Base-by-base conservation (phyloP, 2,797 vertebrate species). In the Brotula barbata region DNA sequence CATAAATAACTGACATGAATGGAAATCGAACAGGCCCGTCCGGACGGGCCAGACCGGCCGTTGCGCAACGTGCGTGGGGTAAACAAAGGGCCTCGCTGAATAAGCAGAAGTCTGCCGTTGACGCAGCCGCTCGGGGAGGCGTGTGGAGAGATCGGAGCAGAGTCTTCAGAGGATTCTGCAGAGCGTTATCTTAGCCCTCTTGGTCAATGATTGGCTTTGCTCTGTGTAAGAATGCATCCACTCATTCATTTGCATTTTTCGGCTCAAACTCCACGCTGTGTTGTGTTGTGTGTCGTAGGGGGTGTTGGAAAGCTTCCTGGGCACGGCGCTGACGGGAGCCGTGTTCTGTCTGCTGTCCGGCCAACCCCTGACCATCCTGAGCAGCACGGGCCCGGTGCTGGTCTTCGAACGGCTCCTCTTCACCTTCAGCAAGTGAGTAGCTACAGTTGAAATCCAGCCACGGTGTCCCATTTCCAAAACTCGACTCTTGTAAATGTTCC, bases 331-430 rank as follows among this genome's bases (percentile, higher is more conserved):
- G 74, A 87, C 93, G 0, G 97, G 97, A 6, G 87, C 90, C 0
- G 54, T 98, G 42, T 99, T 98, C 81, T 99, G 97, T 80, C 85
- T 99, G 87, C 87, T 98, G 44, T 90, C 94, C 1, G 97, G 97
- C 17, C 97, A 99, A 49, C 97, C 97, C 0, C 93, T 99, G 62
- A 99, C 93, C 7, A 98, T 99, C 63, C 86, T 99, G 76, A 99
- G 97, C 90, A 99, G 97, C 84, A 99, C 97, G 0, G 97, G 97
- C 7, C 97, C 97, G 0, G 95, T 99, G 59, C 92, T 99, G 0
- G 97, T 99, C 70, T 99, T 99, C 7, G 97, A 99, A 63, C 87
- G 95, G 4, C 94, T 99, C 25, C 93, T 99, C 58, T 99, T 97
- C 85, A 95, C 87, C 80, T 99, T 99, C 87, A 99, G 97, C 95